Percentiles rank a stretch among this genome's conserved stretches.
Evolutionary conservation across 1,140 invertebrate species (phyloP).

Genomic region (Dryas iulia): DNA sequence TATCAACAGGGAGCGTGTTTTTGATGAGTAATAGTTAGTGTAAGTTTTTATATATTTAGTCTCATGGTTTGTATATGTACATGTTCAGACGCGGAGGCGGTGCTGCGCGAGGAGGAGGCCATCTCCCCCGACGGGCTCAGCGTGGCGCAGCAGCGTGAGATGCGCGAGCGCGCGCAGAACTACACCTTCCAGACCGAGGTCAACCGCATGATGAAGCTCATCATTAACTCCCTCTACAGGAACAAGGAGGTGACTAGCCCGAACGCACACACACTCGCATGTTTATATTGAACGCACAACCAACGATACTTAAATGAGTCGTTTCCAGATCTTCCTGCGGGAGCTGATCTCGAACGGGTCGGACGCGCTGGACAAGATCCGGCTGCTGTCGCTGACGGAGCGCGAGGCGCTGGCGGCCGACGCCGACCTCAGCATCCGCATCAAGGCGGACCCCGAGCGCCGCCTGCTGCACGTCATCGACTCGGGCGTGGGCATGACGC

Average conservation of each 20-base stretch:
- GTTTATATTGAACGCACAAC: neutral
- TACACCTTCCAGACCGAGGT: constrained; percentile 98
- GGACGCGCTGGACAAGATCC: constrained; percentile 97
- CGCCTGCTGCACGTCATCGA: constrained; percentile 97
- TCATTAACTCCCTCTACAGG: constrained; percentile 98
- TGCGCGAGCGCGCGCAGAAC: constrained; percentile 95
- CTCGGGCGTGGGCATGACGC: constrained; percentile 99
- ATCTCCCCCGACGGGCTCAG: constrained; percentile 98
- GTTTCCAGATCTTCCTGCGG: constrained; percentile 92
- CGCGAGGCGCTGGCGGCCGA: constrained; percentile 88
- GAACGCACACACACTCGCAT: no score
- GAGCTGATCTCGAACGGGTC: constrained; percentile 99
- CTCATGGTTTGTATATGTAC: no score
- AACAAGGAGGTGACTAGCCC: constrained; percentile 96
- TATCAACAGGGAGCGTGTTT: no score
- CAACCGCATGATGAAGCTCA: constrained; percentile 99
- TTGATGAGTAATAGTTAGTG: no score
- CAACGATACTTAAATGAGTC: neutral
- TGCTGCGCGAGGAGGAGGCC: constrained; percentile 96
- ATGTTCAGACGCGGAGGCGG: constrained; percentile 91
- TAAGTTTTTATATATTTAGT: no score
- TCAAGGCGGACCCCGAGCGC: constrained; percentile 98
- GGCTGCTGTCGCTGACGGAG: constrained; percentile 95
- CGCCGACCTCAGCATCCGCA: constrained; percentile 93
- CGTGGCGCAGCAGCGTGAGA: constrained; percentile 95